Conservation (phyloP, 2,888 invertebrate species). For the Acleris emargana region DNA sequence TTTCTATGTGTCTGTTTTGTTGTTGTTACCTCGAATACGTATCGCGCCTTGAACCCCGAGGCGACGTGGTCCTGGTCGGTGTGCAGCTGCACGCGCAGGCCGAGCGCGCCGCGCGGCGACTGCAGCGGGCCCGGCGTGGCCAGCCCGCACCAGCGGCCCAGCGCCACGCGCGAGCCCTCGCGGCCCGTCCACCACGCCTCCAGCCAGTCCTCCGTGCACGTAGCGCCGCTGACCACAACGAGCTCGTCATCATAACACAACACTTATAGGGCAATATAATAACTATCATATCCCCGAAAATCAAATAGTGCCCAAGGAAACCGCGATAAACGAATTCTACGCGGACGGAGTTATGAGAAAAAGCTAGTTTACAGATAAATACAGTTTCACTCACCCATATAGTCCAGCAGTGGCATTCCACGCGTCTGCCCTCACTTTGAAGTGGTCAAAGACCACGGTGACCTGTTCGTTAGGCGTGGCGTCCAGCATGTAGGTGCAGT, state of each 20-base stretch:
- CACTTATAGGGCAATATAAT: neutral
- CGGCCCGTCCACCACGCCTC: constrained; percentile 96
- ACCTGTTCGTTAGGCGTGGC: constrained; percentile 95
- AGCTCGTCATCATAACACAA: neutral
- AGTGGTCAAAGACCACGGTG: constrained; percentile 95
- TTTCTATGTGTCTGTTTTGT: no score
- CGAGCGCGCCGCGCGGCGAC: constrained; percentile 94
- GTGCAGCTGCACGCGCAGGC: constrained; percentile 94
- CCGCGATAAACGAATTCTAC: no score
- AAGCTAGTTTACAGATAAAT: no score
- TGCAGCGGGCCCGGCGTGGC: constrained; percentile 97
- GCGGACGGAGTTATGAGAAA: no score
- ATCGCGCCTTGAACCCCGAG: constrained; percentile 98
- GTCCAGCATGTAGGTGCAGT: constrained; percentile 96
- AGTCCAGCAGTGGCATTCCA: constrained; percentile 88
- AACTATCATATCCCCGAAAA: no score
- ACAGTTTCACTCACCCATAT: constrained; percentile 61
- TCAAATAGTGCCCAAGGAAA: no score
- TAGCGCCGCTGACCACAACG: constrained; percentile 81
- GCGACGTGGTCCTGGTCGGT: constrained; percentile 94
- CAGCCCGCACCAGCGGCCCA: constrained; percentile 95
- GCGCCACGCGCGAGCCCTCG: constrained; percentile 91
- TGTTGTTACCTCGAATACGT: constrained; percentile 90
- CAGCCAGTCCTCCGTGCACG: constrained; percentile 96
- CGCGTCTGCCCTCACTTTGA: constrained; percentile 93